These are phyloP conservation scores for Aradus depressus DNA, from an alignment of 2,888 invertebrate species.

Conservation along the genomic window DNA sequence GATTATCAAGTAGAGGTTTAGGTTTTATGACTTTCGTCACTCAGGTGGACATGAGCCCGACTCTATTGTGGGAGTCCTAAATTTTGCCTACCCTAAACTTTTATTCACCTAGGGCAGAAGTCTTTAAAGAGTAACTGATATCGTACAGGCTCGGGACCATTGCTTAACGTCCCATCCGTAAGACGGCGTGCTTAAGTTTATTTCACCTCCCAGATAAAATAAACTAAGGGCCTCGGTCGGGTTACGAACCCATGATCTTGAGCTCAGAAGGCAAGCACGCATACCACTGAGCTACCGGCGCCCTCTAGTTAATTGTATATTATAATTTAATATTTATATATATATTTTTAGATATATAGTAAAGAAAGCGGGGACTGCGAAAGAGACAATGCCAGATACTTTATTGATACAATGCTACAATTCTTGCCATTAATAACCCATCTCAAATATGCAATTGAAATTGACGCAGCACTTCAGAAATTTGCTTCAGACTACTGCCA, in stretches of 20 bases:
- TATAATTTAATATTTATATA: background rate
- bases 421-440: slow-evolving; percentile 64
- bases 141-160: too few species aligned
- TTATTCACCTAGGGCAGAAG: too few species aligned
- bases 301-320: too few species aligned
- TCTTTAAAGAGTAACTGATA: too few species aligned
- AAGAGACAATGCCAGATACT: slow-evolving; percentile 73
- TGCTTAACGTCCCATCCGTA: too few species aligned
- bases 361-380: slow-evolving; percentile 65
- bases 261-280: background rate
- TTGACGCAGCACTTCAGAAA: slow-evolving; percentile 82
- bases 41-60: too few species aligned
- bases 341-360: slow-evolving; percentile 29
- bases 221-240: background rate
- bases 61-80: too few species aligned
- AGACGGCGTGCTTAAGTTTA: background rate
- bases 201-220: background rate
- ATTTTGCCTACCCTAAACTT: too few species aligned
- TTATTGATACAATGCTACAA: slow-evolving; percentile 50
- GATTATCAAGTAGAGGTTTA: too few species aligned
- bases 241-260: background rate
- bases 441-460: slow-evolving; percentile 64
- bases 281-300: too few species aligned
- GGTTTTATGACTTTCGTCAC: too few species aligned
- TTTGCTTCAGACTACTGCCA: slow-evolving; percentile 87